Conservation (phyloP, 1,140 invertebrate genomes). For the Trissolcus basalis region DNA sequence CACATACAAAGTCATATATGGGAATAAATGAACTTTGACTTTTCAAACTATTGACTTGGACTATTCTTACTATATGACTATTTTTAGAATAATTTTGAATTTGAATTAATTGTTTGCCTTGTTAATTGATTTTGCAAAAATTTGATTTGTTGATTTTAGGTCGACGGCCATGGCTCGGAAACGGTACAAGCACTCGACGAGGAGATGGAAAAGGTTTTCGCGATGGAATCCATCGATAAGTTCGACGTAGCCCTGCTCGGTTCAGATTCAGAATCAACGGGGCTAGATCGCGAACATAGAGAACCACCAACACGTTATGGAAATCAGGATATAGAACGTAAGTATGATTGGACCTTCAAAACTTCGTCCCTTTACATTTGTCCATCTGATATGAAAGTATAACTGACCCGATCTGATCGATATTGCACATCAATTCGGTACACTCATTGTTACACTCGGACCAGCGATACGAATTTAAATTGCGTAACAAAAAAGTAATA, state of each 20-base stretch:
- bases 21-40: too few species aligned
- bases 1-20: too few species aligned
- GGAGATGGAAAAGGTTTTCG: slow-evolving; percentile 88
- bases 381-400: neutral
- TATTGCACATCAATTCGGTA: too few species aligned
- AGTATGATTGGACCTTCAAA: slow-evolving; percentile 55
- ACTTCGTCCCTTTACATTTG: neutral
- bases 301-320: slow-evolving; percentile 75
- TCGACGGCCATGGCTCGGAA: slow-evolving; percentile 79
- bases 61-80: too few species aligned
- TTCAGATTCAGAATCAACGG: slow-evolving; percentile 74
- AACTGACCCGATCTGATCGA: too few species aligned
- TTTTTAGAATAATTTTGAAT: too few species aligned
- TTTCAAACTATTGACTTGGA: too few species aligned
- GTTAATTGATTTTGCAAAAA: too few species aligned
- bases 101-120: too few species aligned
- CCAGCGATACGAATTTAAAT: too few species aligned
- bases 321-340: slow-evolving; percentile 77
- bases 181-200: slow-evolving; percentile 83
- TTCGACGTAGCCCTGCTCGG: slow-evolving; percentile 81
- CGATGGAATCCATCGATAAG: slow-evolving; percentile 77
- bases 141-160: slow-evolving; percentile 59
- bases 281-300: slow-evolving; percentile 74
- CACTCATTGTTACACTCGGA: too few species aligned
- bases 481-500: too few species aligned